Base-by-base conservation (phyloP, 1,140 invertebrate species). In the Drosophila melanica region DNA sequence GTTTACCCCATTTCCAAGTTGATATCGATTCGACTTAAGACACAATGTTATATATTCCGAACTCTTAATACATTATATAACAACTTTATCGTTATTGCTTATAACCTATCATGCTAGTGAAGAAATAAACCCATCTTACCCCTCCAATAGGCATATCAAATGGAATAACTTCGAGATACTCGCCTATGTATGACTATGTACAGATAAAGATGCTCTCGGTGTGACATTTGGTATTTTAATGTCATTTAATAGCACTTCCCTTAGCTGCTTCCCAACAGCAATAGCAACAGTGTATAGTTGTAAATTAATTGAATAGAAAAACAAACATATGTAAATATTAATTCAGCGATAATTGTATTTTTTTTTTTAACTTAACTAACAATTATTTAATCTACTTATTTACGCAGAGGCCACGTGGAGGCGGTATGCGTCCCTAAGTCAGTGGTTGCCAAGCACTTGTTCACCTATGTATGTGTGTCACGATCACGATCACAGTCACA, bases 391-490 rank as follows among this genome's bases (percentile, higher is more conserved):
- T 30, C 47, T 18, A 67, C 30, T 18, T 53, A 27, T 47, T 39
- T 53, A 67, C 77, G 51, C 65, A 77, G 80, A 90, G 64, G 76
- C 90, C 85, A 77, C 90, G 76, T 82, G 82, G 90, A 91, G 90
- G 90, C 90, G 77, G 90, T 91, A 86, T 81, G 62, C 90, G 90
- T 90, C 81, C 11, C 57, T 11, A 71, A 69, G 51, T 85, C 81
- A 86, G 77, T 66, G 20, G 71, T 85, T 86, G 77, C 59, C 30
- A 30, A 54, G 33, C 48, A 47, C 48, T 11, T 47, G 27, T 39
- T 54, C 27, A 16, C 41, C 20, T 20, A 53, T 51, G 50, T 48
- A 23, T 27, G 30, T 23, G 37, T 41, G 30, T 35, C 57, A 20
- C 42, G n/a, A 6, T 35, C 42, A 35, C 58, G n/a, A 10, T 66